Evolutionary conservation across 2,797 vertebrate genomes (phyloP), one percentile per base, ranked within the genome.

Genomic region (Dendrocincla tyrannina): DNA sequence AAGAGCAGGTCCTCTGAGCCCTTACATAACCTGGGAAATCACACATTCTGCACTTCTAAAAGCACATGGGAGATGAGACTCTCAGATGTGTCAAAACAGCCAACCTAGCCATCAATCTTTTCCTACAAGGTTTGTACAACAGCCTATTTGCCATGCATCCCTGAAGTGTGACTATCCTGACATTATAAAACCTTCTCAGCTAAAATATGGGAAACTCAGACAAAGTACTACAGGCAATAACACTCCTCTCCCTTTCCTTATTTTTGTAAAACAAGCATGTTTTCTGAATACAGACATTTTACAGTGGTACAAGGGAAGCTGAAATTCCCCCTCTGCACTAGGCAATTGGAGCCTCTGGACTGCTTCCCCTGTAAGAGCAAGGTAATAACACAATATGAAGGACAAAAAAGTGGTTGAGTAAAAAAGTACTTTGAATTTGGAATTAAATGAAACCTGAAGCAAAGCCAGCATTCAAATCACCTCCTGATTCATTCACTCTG

Each of bases 71-170:
- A 87, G 77, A 89, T 3, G 19, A 70, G 82, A 52, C 52, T 85
- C 82, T 88, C 83, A 55, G 35, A 78, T 49, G 32, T 91, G 88
- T 87, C 95, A 95, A 92, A 95, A 81, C 70, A 85, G 82, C 56
- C 42, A 37, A 56, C 25, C 41, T 35, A 79, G 67, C 52, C 30
- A 85, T 93, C 80, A 89, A 15, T 93, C 90, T 92, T 86, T 49
- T 91, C 37, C 58, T 81, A 10, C 73, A 32, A 68, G 85, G 50
- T 28, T 55, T 4, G 0, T 78, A 75, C 53, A 78, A 82, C 50
- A 81, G 53, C 77, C 39, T 0, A 0, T 66, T 85, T 79, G 52
- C 86, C 47, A n/a, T 0, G 0, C 23, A 53, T 66, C 82, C 42
- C 47, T 68, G 1, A 85, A 75, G 55, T 25, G 35, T 0, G 1